Percentiles rank a stretch among this genome's conserved stretches.
Conservation (phyloP, 2,797 vertebrate genomes). For the Cirrhinus mrigala region DNA sequence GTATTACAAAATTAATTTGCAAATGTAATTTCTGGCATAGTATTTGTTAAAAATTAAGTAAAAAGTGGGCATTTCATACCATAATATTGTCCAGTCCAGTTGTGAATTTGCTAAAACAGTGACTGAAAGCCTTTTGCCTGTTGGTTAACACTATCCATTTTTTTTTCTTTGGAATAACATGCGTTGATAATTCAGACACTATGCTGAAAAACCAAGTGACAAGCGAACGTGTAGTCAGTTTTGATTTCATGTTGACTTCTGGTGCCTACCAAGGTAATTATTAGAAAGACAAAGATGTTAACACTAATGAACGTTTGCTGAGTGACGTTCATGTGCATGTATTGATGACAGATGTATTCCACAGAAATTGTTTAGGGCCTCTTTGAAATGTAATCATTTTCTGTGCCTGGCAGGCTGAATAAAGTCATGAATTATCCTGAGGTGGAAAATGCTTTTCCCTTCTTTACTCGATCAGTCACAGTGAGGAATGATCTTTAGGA, state of each 20-base stretch:
- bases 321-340: neutral
- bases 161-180: neutral
- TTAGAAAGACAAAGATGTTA: slow-evolving; percentile 12
- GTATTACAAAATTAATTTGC: neutral
- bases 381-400: slow-evolving; percentile 42
- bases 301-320: neutral
- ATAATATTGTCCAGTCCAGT: neutral
- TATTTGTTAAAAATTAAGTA: neutral
- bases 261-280: slow-evolving; percentile 5
- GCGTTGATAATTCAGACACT: neutral
- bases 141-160: neutral
- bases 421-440: slow-evolving; percentile 40
- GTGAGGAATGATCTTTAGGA: slow-evolving; percentile 34
- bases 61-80: neutral
- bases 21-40: neutral
- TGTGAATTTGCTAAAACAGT: neutral
- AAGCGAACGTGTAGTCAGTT: neutral
- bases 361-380: slow-evolving; percentile 13
- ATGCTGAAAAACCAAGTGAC: neutral
- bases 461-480: slow-evolving; percentile 13
- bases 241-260: neutral
- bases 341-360: neutral
- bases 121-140: neutral
- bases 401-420: slow-evolving; percentile 29
- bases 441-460: slow-evolving; percentile 6